Evolutionary conservation across 2,888 invertebrate genomes (phyloP).

Genomic region (Drosophila algonquin): DNA sequence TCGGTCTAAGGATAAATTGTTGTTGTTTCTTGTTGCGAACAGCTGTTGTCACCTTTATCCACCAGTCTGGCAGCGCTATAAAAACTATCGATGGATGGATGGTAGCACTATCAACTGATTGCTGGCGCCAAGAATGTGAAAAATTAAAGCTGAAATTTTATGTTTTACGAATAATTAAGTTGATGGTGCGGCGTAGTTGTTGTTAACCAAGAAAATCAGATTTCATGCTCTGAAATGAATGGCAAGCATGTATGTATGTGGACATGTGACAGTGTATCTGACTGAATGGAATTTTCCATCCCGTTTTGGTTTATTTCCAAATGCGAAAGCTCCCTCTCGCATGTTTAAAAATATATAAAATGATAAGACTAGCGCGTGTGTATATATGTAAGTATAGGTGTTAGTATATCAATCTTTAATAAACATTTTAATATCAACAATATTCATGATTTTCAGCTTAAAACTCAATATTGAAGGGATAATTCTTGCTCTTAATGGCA

Average conservation of each 20-base stretch:
- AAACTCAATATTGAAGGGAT: slow-evolving; percentile 81
- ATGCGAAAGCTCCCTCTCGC: slow-evolving; percentile 41
- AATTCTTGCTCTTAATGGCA: slow-evolving; percentile 77
- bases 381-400: neutral
- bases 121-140: neutral
- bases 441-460: slow-evolving; percentile 26
- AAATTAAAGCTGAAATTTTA: neutral
- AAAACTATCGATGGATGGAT: neutral
- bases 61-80: neutral
- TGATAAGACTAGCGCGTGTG: slow-evolving; percentile 10
- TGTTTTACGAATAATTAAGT: neutral
- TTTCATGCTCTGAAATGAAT: neutral
- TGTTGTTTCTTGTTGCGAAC: neutral
- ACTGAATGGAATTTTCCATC: slow-evolving; percentile 44
- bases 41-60: neutral
- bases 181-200: neutral
- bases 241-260: slow-evolving; percentile 2
- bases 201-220: neutral
- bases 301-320: slow-evolving; percentile 3
- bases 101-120: neutral
- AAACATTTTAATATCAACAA: slow-evolving; percentile 11
- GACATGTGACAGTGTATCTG: slow-evolving; percentile 1
- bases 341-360: neutral
- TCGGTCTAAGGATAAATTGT: neutral
- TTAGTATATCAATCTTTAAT: neutral